Conservation (phyloP, 1,140 invertebrate genomes). For the Brachionus plicatilis region DNA sequence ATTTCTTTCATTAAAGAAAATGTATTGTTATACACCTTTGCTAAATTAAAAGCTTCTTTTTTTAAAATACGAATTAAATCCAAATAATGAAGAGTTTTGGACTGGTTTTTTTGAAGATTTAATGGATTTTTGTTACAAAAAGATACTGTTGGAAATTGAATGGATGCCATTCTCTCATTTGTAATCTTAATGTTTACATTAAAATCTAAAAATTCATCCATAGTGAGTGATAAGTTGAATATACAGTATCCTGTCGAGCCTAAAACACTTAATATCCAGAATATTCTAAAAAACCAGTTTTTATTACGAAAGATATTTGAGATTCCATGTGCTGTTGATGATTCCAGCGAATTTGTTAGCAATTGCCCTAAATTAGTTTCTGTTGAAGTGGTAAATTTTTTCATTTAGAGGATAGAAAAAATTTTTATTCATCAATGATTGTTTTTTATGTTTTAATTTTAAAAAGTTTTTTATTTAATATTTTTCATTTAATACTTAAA, state of each 20-base stretch:
- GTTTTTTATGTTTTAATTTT: too few species aligned
- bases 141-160: not conserved
- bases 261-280: not conserved
- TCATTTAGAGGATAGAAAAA: too few species aligned
- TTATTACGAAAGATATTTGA: slow-evolving; percentile 11
- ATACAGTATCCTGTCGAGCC: not conserved
- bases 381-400: too few species aligned
- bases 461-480: too few species aligned
- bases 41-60: not conserved
- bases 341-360: not conserved
- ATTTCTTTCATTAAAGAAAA: not conserved
- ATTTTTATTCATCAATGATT: too few species aligned
- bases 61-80: not conserved
- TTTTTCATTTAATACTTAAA: too few species aligned
- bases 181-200: not conserved
- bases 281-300: not conserved
- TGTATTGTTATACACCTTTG: not conserved
- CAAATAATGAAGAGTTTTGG: not conserved
- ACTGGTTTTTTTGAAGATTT: not conserved
- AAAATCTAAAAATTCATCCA: not conserved
- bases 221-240: not conserved
- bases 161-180: not conserved
- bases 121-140: slow-evolving; percentile 12
- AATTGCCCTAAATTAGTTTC: too few species aligned
- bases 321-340: not conserved